phyloP scores from a whole-genome alignment of 2,797 vertebrate species.

The Alcedo quadribrachys region DNA sequence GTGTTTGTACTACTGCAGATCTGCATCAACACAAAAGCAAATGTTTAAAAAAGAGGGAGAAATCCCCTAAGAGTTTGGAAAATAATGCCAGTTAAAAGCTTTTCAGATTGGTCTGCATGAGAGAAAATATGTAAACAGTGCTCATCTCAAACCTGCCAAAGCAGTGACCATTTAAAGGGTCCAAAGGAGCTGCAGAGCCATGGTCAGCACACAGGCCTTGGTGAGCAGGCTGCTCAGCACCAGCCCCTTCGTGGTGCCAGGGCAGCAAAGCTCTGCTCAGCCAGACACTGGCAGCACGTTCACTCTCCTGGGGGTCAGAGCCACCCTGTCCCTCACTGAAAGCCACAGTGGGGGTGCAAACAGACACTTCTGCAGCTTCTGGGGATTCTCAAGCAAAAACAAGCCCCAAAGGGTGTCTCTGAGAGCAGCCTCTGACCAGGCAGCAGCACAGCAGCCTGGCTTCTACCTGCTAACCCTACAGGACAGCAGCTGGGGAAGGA shows the following conservation, averaged over 20 bases:
- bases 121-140: not conserved
- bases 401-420: not conserved
- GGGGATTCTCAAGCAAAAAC: not conserved
- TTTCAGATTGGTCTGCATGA: not conserved
- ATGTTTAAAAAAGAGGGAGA: not conserved
- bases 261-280: rapidly evolving
- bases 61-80: not conserved
- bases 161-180: not conserved
- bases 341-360: rapidly evolving
- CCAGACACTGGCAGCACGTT: not conserved
- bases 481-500: not conserved
- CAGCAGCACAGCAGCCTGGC: not conserved
- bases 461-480: not conserved
- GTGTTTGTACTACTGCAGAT: not conserved
- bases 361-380: not conserved
- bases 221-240: rapidly evolving
- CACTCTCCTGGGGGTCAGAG: not conserved
- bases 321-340: not conserved
- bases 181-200: rapidly evolving
- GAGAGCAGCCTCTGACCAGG: not conserved
- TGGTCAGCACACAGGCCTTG: not conserved
- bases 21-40: not conserved
- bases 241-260: rapidly evolving
- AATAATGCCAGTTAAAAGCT: not conserved
- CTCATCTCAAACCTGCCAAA: not conserved